These are phyloP conservation scores for Ophiodon elongatus DNA, from an alignment of 2,113 vertebrate species.

Conservation along the genomic window DNA sequence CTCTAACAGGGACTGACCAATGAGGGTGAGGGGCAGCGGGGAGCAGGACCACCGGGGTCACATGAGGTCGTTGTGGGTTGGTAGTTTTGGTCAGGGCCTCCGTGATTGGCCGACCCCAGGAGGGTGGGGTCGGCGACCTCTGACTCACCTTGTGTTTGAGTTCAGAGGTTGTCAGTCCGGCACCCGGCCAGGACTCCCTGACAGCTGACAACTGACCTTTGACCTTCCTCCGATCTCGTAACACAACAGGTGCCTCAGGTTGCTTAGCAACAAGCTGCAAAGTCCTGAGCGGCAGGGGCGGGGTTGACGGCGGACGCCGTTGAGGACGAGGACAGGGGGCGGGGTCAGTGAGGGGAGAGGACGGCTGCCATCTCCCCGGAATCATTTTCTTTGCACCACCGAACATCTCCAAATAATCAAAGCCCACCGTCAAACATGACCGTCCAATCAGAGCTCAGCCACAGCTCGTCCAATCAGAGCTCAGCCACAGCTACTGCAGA, in stretches of 20 bases:
- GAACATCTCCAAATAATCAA: constrained; percentile 40
- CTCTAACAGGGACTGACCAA: constrained; percentile 35
- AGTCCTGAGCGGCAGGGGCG: constrained; percentile 42
- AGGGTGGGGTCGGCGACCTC: neutral
- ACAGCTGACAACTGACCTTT: constrained; percentile 22
- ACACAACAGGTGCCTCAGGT: constrained; percentile 21
- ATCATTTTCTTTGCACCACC: no score
- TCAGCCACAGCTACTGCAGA: no score
- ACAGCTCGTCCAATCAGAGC: no score
- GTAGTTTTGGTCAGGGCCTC: no score
- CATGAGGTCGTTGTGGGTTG: neutral
- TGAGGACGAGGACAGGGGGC: neutral
- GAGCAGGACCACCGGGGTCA: no score
- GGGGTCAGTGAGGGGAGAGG: neutral
- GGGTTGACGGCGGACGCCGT: constrained; percentile 39
- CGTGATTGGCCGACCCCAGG: neutral
- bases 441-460: constrained; percentile 27
- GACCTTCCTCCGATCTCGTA: constrained; percentile 41
- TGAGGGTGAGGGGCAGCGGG: neutral
- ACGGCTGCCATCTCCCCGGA: neutral
- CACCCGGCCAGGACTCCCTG: constrained; percentile 73
- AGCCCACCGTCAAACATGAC: neutral
- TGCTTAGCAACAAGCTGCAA: constrained; percentile 45
- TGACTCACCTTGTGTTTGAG: no score
- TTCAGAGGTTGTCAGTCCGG: no score